Conservation (phyloP, 2,113 vertebrate genomes). For the Scomber scombrus region DNA sequence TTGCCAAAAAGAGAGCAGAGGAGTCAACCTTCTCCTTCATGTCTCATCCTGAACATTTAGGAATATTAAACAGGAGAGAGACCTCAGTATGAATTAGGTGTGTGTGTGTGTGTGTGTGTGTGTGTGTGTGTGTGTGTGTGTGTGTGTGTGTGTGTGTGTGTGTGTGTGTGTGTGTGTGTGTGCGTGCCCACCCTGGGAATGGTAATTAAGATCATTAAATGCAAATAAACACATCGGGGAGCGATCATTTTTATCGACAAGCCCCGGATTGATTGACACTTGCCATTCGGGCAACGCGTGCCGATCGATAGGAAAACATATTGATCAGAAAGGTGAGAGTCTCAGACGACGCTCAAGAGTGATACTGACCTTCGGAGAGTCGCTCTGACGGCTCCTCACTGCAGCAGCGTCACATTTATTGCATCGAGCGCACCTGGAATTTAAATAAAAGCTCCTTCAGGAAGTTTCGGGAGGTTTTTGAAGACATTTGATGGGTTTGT, state of each 20-base stretch:
- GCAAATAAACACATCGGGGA: constrained; percentile 67
- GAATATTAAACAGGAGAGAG: not conserved
- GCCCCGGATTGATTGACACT: constrained; percentile 65
- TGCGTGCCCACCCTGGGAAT: not conserved
- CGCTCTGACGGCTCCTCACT: not conserved
- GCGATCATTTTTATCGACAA: constrained; percentile 65
- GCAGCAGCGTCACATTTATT: not conserved
- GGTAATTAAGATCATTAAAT: constrained; percentile 70
- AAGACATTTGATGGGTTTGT: not conserved
- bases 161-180: constrained; percentile 1
- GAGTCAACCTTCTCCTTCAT: not conserved
- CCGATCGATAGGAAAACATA: constrained; percentile 60
- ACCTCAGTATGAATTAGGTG: constrained; percentile 17
- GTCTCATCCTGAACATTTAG: constrained; percentile 7
- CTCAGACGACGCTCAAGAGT: not conserved
- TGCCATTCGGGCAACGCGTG: not conserved
- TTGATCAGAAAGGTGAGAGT: constrained; percentile 51
- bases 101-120: constrained; percentile 1
- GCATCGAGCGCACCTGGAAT: not conserved
- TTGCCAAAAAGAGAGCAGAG: no score
- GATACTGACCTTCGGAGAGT: constrained; percentile 50
- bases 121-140: not conserved
- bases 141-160: not conserved
- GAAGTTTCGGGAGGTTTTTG: not conserved
- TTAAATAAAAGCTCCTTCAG: not conserved